Conservation (phyloP, 2,113 vertebrate genomes). For the Lagenorhynchus albirostris region DNA sequence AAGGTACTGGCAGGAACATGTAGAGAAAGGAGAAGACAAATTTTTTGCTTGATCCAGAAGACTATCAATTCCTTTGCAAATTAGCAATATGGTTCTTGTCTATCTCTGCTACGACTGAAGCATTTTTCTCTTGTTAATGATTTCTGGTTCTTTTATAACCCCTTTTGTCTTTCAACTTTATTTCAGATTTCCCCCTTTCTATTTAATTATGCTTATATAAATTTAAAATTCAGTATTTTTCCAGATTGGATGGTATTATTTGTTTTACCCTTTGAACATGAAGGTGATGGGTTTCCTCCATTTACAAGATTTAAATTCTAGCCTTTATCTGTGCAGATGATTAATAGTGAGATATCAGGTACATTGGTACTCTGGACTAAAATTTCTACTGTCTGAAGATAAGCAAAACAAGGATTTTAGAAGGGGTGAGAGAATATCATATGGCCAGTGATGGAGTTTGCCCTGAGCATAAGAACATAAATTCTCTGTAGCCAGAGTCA, state of each 20-base stretch:
- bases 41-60: background rate
- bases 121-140: slow-evolving; percentile 14
- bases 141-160: slow-evolving; percentile 5
- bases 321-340: background rate
- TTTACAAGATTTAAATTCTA: slow-evolving; percentile 48
- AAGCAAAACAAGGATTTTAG: background rate
- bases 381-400: slow-evolving; percentile 31
- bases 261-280: background rate
- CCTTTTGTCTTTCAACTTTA: background rate
- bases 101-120: background rate
- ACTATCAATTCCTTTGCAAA: slow-evolving; percentile 33
- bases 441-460: background rate
- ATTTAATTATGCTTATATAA: background rate
- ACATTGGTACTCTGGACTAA: background rate
- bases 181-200: background rate
- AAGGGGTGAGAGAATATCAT: background rate
- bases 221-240: slow-evolving; percentile 28
- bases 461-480: background rate
- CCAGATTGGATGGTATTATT: background rate
- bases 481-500: slow-evolving; percentile 20
- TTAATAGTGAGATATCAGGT: background rate
- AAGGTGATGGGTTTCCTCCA: background rate
- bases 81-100: background rate
- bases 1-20: background rate
- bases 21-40: background rate